A percentile compares a stretch with the other conserved stretches of the same genome.
phyloP scores from a whole-genome alignment of 1,140 invertebrate genomes.

The Mizuhopecten yessoensis region DNA sequence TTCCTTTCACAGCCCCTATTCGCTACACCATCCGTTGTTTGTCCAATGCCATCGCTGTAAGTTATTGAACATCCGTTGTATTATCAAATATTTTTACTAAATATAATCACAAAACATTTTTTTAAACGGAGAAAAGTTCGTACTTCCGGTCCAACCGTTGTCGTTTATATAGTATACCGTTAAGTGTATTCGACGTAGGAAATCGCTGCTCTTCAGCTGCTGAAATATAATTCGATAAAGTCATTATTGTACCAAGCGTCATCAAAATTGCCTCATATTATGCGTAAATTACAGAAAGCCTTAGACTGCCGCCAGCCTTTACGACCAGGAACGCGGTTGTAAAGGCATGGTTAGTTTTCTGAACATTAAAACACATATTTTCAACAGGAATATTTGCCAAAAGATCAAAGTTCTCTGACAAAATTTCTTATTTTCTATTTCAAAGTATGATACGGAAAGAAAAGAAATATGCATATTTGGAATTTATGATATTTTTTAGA shows the following conservation, averaged over 20 bases:
- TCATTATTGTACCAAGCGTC: conserved; percentile 17
- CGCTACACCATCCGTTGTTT: neutral
- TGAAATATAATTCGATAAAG: conserved; percentile 35
- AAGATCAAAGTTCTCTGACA: too few relatives aligned
- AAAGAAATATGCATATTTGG: too few relatives aligned
- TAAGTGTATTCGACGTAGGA: neutral
- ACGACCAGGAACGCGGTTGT: neutral
- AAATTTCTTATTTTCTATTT: too few relatives aligned
- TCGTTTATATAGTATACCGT: neutral
- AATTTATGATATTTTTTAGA: neutral
- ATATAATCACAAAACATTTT: neutral
- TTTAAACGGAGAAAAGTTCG: conserved; percentile 8
- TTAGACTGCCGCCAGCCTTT: neutral
- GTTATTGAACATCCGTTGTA: neutral
- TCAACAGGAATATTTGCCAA: too few relatives aligned
- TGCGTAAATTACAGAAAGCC: conserved; percentile 33
- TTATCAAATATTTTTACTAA: neutral
- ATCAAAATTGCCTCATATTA: conserved; percentile 39
- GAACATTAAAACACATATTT: neutral
- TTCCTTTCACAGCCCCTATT: neutral
- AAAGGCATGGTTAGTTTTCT: neutral
- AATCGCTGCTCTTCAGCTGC: neutral
- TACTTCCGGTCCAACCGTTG: neutral
- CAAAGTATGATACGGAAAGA: too few relatives aligned
- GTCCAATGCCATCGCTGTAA: neutral